phyloP scores from a whole-genome alignment of 2,797 vertebrate species.

The Rhabdophis nuchalis region DNA sequence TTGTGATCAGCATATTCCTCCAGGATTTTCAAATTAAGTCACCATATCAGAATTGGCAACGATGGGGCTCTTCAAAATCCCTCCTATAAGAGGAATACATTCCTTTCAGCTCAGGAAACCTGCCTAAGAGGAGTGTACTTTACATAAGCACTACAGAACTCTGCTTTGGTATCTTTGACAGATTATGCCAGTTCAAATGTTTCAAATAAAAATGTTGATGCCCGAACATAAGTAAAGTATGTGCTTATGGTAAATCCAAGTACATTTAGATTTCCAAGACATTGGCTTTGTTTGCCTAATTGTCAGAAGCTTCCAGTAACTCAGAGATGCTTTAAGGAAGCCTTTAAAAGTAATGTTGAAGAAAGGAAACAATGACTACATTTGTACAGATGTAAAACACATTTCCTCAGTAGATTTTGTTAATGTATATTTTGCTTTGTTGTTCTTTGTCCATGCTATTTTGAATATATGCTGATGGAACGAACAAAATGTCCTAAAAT shows the following conservation, averaged over 20 bases:
- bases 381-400: not conserved
- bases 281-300: not conserved
- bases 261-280: not conserved
- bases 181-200: not conserved
- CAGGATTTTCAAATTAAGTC: not conserved
- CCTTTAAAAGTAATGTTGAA: not conserved
- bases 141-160: not conserved
- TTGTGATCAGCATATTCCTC: not conserved
- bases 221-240: not conserved
- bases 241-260: constrained; percentile 1
- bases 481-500: not conserved
- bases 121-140: not conserved
- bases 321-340: not conserved
- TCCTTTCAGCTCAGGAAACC: not conserved
- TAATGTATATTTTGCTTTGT: not conserved
- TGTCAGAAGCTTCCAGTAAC: not conserved
- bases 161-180: not conserved
- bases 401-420: not conserved
- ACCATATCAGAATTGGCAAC: not conserved
- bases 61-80: not conserved
- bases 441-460: not conserved
- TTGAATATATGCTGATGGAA: not conserved
- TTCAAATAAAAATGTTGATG: not conserved
- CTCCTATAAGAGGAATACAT: not conserved
- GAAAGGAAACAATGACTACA: not conserved